Evolutionary conservation across 2,888 invertebrate species (phyloP), one percentile per base, ranked within the genome.

Genomic region (Disparrhopalites patrizii): DNA sequence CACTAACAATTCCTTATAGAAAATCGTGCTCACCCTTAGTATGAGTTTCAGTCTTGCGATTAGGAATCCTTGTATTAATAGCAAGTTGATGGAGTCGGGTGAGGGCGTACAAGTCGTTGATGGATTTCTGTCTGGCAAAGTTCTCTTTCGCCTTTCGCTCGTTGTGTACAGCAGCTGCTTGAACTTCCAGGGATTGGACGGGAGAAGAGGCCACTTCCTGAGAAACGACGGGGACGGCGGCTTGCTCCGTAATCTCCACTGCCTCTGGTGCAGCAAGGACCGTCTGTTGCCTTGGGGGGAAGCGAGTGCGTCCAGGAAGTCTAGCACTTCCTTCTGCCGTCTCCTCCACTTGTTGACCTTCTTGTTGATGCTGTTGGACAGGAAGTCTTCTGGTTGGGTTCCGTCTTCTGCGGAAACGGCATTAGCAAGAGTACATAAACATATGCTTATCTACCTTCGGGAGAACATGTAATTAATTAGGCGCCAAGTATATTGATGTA

Each of bases 41-140:
- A n/a, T 10, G 8, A 20, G 7, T 5, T 10, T 47, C 47, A 23
- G 47, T 47, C 51, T 58, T 55, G 65, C 72, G 65, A 38, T 70
- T 66, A 10, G 74, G 74, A 36, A 71, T 65, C 64, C 72, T 55
- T 36, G 72, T 73, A 28, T 72, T 69, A 30, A 75, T 74, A 27
- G 75, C 75, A 36, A 69, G 62, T 64, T 75, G 73, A 61, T 75
- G 75, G 15, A 75, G 67, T 64, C 75, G 61, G 0, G 73, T 69
- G 23, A 74, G 71, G 28, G 75, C 74, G 50, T 70, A 75, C 31
- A 75, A 66, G 50, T 75, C 75, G 57, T 69, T 73, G 25, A 72
- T 70, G 13, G 75, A 72, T 50, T 75, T 75, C 27, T 65, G 57
- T 51, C 71, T 55, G 8, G 72, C 73, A 66, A 68, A 74, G 61